phyloP scores from a whole-genome alignment of 2,888 invertebrate genomes.

The Cosmorhoe ocellata region DNA sequence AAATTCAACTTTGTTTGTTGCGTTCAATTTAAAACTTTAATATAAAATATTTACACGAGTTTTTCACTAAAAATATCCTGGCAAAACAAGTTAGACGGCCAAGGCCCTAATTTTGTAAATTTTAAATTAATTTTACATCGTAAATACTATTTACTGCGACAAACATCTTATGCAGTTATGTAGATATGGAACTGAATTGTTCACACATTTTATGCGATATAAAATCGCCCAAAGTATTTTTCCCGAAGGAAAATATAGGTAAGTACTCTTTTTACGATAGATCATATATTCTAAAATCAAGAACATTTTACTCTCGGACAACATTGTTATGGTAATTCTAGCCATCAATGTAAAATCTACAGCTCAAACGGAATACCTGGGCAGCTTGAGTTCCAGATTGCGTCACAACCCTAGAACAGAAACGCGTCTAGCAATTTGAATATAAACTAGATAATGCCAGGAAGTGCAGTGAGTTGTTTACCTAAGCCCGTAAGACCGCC shows the following conservation, averaged over 20 bases:
- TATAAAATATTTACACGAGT: too few species aligned
- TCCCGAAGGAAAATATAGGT: slow-evolving; percentile 2
- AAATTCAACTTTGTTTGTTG: too few species aligned
- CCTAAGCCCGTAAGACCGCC: slow-evolving; percentile 5
- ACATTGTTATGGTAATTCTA: slow-evolving; percentile 21
- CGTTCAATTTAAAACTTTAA: slow-evolving; percentile 34
- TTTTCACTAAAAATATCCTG: slow-evolving; percentile 22
- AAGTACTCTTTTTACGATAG: too few species aligned
- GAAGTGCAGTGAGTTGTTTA: slow-evolving; percentile 48
- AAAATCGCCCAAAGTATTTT: slow-evolving; percentile 10
- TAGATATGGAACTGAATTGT: slow-evolving; percentile 10
- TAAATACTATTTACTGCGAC: slow-evolving; percentile 18
- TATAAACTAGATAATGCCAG: slow-evolving; percentile 57
- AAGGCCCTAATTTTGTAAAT: slow-evolving; percentile 8
- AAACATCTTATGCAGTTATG: background rate
- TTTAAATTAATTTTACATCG: slow-evolving; percentile 11
- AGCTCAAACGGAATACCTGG: slow-evolving; percentile 36
- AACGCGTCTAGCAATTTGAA: slow-evolving; percentile 57
- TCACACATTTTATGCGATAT: slow-evolving; percentile 8
- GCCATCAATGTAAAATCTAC: slow-evolving; percentile 28
- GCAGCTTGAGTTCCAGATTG: slow-evolving; percentile 31
- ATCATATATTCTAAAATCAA: slow-evolving; percentile 11
- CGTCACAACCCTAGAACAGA: slow-evolving; percentile 38
- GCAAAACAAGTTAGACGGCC: slow-evolving; percentile 29
- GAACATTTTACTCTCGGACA: slow-evolving; percentile 5